These are phyloP conservation scores for Nudaria mundana DNA, from an alignment of 2,888 invertebrate genomes.

Conservation along the genomic window DNA sequence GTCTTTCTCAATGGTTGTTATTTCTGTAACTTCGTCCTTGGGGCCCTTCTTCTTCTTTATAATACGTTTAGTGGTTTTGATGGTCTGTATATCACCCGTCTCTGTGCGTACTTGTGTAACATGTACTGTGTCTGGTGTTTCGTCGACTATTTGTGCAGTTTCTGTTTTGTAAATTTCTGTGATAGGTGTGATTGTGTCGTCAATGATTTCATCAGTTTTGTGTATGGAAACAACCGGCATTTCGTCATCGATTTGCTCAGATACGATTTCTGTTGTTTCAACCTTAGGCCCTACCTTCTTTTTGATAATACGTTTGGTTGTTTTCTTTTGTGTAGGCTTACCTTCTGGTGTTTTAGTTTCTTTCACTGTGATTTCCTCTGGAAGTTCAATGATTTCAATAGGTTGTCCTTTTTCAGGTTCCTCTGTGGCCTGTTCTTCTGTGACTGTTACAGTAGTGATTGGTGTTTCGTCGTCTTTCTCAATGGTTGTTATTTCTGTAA, in stretches of 20 bases:
- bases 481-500: constrained; percentile 26
- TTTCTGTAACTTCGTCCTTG: constrained; percentile 17
- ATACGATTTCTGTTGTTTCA: constrained; percentile 30
- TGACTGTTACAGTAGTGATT: constrained; percentile 9
- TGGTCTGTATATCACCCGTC: neutral
- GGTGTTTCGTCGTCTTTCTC: constrained; percentile 8
- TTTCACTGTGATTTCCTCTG: constrained; percentile 27
- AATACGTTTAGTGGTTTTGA: neutral
- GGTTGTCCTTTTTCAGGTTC: constrained; percentile 14
- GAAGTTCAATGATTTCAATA: constrained; percentile 23
- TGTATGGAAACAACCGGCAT: constrained; percentile 12
- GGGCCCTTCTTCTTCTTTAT: neutral
- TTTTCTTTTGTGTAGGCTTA: constrained; percentile 20
- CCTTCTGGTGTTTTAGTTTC: constrained; percentile 16
- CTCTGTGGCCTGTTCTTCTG: constrained; percentile 36
- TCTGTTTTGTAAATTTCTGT: neutral
- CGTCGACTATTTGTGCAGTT: neutral
- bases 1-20: constrained; percentile 22
- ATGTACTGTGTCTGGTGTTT: neutral
- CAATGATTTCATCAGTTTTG: constrained; percentile 9
- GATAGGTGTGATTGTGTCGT: constrained; percentile 9
- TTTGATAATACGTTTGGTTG: constrained; percentile 41
- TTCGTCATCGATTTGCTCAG: constrained; percentile 23
- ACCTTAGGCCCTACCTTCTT: constrained; percentile 24
- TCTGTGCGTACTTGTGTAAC: neutral